Percentiles rank a stretch among this genome's conserved stretches.
These are phyloP conservation scores for Tetragnatha versicolor DNA, from an alignment of 1,140 invertebrate species.

Conservation along the genomic window DNA sequence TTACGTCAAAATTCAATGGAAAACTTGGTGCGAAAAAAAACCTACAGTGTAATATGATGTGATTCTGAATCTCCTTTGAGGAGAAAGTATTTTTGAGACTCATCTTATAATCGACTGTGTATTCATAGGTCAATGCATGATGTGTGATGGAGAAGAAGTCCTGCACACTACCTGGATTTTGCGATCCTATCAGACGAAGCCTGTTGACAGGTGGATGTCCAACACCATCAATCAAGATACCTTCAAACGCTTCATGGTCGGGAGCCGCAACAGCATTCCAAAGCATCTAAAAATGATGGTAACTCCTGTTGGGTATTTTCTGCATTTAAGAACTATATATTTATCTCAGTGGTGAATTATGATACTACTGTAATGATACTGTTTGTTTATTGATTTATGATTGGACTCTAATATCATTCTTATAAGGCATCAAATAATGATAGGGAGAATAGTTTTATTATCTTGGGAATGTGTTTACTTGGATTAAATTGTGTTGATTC, in stretches of 20 bases:
- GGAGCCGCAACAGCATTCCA: not conserved
- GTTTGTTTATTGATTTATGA: too few species aligned
- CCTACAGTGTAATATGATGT: not conserved
- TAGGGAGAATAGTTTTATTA: too few species aligned
- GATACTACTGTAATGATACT: too few species aligned
- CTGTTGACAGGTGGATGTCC: constrained; percentile 17
- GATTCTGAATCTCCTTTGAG: not conserved
- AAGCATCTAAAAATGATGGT: constrained; percentile 6
- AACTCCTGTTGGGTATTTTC: not conserved
- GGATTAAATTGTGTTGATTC: too few species aligned
- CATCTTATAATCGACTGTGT: too few species aligned
- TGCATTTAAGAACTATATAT: not conserved
- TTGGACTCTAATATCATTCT: too few species aligned
- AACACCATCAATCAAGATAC: constrained; percentile 10
- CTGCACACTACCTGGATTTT: constrained; percentile 5
- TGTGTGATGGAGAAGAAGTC: constrained; percentile 15
- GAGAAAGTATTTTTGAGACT: not conserved
- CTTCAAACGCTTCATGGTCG: not conserved
- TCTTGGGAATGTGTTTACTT: too few species aligned
- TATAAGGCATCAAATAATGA: too few species aligned
- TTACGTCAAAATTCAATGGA: too few species aligned
- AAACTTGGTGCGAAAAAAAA: too few species aligned
- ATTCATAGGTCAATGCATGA: constrained; percentile 7
- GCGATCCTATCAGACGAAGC: not conserved
- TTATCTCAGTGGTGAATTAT: too few species aligned